Evolutionary conservation across 1,140 invertebrate species (phyloP), one percentile per base, ranked within the genome.

Genomic region (Apis dorsata): DNA sequence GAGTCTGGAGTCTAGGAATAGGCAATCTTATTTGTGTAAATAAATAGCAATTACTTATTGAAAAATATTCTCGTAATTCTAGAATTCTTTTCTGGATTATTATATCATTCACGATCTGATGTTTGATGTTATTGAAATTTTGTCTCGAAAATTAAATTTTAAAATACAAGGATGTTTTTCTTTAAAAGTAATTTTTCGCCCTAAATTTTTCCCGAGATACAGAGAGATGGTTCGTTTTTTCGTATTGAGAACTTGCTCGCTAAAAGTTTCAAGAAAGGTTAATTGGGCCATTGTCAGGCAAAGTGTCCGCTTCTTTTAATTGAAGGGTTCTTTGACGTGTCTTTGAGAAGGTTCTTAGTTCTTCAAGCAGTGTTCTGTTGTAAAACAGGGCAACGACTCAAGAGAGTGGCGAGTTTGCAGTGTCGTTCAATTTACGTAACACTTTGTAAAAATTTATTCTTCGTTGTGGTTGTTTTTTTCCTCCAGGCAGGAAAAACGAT

Each of bases 1-100:
- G 68, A 88, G 73, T 69, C 59, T 19, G 28, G 28, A 24, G 24
- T 24, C 79, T 63, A 53, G 71, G 53, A 88, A 83, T 88, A 83
- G 68, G 79, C 60, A 24, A 24, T 24, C 24, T 24, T 24, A 24
- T 34, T 34, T 34, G 0, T 34, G 1, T 34, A 34, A 34, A 34
- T 34, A 34, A 34, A 3, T 0, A 0, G 24, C 24, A 34, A 34
- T 34, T 34, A 34, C 1, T 34, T 34, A 34, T 34, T 1, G 28
- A 34, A 1, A 34, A 34, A 34, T 34, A 34, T 34, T 34, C 28
- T 34, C 28, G 1, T 2, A 34, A 34, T 34, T 34, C 1, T 34
- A 2, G 1, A 34, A 34, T 24, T 24, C 24, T 24, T 24, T 24
- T 24, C 24, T 24, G 0, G 24, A 24, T 24, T 24, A 24, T 24